Conservation (phyloP, 2,113 vertebrate genomes). For the Morone saxatilis region DNA sequence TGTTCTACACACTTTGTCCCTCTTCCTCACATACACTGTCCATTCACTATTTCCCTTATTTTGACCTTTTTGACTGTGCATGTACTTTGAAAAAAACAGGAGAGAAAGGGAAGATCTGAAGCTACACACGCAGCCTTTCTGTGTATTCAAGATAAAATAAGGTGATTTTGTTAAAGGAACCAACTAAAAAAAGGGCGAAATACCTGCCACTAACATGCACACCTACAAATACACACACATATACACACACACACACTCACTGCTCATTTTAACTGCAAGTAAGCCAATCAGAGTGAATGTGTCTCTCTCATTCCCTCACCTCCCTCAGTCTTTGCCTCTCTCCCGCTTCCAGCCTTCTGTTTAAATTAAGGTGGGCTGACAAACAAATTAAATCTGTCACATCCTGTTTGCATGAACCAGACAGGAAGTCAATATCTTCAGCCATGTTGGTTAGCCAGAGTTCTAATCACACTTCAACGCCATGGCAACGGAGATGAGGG, state of each 20-base stretch:
- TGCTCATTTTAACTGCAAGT: conserved; percentile 18
- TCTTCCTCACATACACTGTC: conserved; percentile 2
- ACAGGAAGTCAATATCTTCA: conserved; percentile 84
- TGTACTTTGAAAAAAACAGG: not conserved
- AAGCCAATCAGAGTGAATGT: conserved; percentile 32
- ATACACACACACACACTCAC: not conserved
- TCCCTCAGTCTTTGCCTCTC: conserved; percentile 56
- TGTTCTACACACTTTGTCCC: not conserved
- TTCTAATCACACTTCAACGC: conserved; percentile 85
- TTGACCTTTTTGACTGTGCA: not conserved
- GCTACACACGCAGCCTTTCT: not conserved
- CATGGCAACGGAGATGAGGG: conserved; percentile 67
- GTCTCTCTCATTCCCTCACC: conserved; percentile 39
- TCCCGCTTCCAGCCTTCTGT: conserved; percentile 80
- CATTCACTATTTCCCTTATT: not conserved
- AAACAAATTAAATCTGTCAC: conserved; percentile 89
- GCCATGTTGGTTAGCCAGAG: conserved; percentile 83
- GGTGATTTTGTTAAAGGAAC: not conserved
- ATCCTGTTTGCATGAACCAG: conserved; percentile 84
- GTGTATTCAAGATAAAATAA: not conserved
- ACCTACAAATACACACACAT: not conserved
- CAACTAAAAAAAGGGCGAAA: not conserved
- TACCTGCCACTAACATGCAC: not conserved
- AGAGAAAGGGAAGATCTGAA: not conserved
- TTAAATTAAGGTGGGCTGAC: conserved; percentile 87